These are phyloP conservation scores for Metopolophium dirhodum DNA, from an alignment of 1,140 invertebrate genomes.

Conservation along the genomic window DNA sequence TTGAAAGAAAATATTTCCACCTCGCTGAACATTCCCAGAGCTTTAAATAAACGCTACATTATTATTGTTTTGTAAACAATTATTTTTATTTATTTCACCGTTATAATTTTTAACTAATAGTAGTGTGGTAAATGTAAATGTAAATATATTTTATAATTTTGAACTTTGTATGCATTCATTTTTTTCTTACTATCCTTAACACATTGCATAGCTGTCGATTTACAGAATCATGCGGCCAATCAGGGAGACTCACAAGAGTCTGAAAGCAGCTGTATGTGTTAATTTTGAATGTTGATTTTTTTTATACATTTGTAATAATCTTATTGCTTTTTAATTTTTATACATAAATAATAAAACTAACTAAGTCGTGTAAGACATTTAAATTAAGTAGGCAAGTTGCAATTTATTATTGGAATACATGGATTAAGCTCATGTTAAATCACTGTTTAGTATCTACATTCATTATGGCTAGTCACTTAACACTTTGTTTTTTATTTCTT, in stretches of 20 bases:
- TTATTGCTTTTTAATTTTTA: slow-evolving; percentile 29
- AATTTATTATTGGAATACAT: not conserved
- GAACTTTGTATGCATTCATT: slow-evolving; percentile 38
- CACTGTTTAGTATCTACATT: not conserved
- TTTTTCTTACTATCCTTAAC: slow-evolving; percentile 51
- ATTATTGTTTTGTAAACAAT: slow-evolving; percentile 58
- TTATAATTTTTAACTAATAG: slow-evolving; percentile 54
- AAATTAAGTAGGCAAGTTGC: not conserved
- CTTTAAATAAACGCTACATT: slow-evolving; percentile 51
- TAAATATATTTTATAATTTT: slow-evolving; percentile 58
- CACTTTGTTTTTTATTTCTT: not conserved
- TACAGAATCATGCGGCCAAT: slow-evolving; percentile 77
- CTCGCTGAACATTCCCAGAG: slow-evolving; percentile 43
- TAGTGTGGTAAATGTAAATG: slow-evolving; percentile 53
- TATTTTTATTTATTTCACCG: slow-evolving; percentile 57
- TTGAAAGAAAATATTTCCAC: slow-evolving; percentile 1
- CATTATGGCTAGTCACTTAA: slow-evolving; percentile 4
- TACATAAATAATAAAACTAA: slow-evolving; percentile 10
- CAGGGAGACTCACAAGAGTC: slow-evolving; percentile 76
- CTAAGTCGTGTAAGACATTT: not conserved
- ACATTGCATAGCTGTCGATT: slow-evolving; percentile 71
- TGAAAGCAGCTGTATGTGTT: slow-evolving; percentile 82
- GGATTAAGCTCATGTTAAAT: not conserved
- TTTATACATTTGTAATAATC: slow-evolving; percentile 49
- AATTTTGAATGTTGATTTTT: slow-evolving; percentile 60